Evolutionary conservation across 2,888 invertebrate species (phyloP), one percentile per base, ranked within the genome.

Genomic region (Cecidostiba fungosa): DNA sequence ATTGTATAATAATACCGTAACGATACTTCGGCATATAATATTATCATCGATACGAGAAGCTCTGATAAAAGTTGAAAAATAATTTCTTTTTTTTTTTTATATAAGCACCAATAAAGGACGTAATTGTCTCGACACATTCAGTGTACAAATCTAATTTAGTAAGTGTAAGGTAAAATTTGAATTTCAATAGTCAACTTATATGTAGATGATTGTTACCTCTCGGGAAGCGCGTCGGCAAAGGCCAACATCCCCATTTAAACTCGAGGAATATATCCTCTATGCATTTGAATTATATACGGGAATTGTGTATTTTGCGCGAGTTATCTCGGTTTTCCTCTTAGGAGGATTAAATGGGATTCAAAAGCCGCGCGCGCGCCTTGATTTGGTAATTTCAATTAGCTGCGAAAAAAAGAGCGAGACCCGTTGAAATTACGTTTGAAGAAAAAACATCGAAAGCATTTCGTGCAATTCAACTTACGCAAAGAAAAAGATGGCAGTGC

Each of bases 381-480:
- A 50, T 43, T 70, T n/a, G 23, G 32, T 32, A 50, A 70, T 80
- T 72, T 74, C 66, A 82, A 74, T 62, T 81, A 73, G 74, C 54
- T 19, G 14, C 19, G 32, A 16, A 19, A 1, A 39, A 59, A 54
- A 80, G 39, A 72, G 16, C 12, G 47, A 16, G 47, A 47, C n/a
- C n/a, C 19, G 8, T 59, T 59, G 54, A 59, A 59, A 59, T 59
- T n/a, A 2, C n/a, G 6, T n/a, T n/a, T 59, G 23, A 59, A 6
- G 23, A 54, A n/a, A 59, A 43, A 43, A 10, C 43, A 10, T 43
- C 43, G 1, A 43, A 43, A 12, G 43, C 43, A 43, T 12, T 50
- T 5, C 19, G 50, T 19, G 50, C 19, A 50, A 43, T 43, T 43
- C 3, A 43, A 43, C 43, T 43, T 43, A 10, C 12, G 12, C 43